Evolutionary conservation across 2,888 invertebrate species (phyloP).

Genomic region (Mallateleia sp.): DNA sequence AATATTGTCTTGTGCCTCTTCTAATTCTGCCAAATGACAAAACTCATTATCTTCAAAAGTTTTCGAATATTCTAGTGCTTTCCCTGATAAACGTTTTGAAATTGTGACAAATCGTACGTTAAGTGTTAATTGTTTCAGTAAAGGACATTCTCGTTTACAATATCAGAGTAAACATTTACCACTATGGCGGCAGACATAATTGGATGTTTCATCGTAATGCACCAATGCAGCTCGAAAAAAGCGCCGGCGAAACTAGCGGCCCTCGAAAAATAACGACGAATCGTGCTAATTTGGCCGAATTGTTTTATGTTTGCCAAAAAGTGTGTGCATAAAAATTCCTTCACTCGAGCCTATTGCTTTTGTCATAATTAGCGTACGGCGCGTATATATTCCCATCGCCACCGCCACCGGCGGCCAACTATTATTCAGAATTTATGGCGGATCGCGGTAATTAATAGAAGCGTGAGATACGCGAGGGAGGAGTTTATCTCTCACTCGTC

Average conservation of each 20-base stretch:
- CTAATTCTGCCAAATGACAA: no score
- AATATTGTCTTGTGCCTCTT: no score
- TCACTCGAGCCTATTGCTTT: neutral
- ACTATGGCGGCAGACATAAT: no score
- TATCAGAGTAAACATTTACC: no score
- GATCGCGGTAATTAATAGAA: conserved; percentile 87
- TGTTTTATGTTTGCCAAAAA: conserved; percentile 7
- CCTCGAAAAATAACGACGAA: conserved; percentile 6
- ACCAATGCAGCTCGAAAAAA: no score
- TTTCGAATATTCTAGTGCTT: no score
- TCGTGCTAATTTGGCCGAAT: neutral
- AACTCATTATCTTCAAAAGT: no score
- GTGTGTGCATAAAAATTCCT: neutral
- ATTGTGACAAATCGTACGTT: no score
- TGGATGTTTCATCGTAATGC: no score
- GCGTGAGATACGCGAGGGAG: conserved; percentile 54
- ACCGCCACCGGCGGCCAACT: conserved; percentile 53
- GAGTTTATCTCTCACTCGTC: conserved; percentile 65
- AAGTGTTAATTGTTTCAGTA: no score
- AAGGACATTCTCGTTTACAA: no score
- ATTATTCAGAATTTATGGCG: conserved; percentile 86
- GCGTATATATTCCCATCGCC: conserved; percentile 55
- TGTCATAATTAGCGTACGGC: conserved; percentile 48
- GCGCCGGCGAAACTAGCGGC: neutral
- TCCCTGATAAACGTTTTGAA: no score